Evolutionary conservation across 2,888 invertebrate species (phyloP).

Genomic region (Thalpophila matura): DNA sequence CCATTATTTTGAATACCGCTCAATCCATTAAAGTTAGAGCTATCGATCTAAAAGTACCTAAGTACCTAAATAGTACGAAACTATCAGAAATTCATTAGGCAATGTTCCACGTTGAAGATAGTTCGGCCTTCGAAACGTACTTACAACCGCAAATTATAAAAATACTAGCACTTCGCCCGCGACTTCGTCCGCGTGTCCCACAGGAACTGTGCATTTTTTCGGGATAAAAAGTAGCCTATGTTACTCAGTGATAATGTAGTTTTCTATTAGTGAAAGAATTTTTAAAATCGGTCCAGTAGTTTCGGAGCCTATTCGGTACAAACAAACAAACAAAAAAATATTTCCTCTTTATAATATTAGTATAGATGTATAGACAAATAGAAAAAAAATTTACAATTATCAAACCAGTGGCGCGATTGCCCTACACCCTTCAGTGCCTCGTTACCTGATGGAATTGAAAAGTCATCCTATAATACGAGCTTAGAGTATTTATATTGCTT

Average conservation of each 20-base stretch:
- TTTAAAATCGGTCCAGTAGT: too few relatives aligned
- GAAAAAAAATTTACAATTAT: slow-evolving; percentile 56
- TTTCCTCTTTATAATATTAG: too few relatives aligned
- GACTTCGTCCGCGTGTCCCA: too few relatives aligned
- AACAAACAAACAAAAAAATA: too few relatives aligned
- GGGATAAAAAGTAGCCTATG: too few relatives aligned
- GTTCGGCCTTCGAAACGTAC: slow-evolving; percentile 14
- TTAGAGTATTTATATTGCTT: slow-evolving; percentile 67
- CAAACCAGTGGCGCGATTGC: slow-evolving; percentile 54
- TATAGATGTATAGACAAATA: too few relatives aligned
- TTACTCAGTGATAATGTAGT: too few relatives aligned
- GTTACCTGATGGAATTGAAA: slow-evolving; percentile 64
- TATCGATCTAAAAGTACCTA: slow-evolving; percentile 11
- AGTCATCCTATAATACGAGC: slow-evolving; percentile 46
- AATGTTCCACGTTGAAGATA: slow-evolving; percentile 4
- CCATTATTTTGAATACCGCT: too few relatives aligned
- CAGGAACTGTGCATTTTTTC: too few relatives aligned
- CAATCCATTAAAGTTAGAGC: background rate
- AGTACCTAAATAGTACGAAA: slow-evolving; percentile 5
- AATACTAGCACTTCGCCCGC: too few relatives aligned
- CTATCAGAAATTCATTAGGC: slow-evolving; percentile 9
- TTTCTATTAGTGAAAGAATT: too few relatives aligned
- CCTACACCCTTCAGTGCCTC: slow-evolving; percentile 79
- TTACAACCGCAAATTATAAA: slow-evolving; percentile 16
- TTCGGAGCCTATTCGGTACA: too few relatives aligned